Base-by-base conservation (phyloP, 1,140 invertebrate genomes). In the Pseudomyrmex sp. region DNA sequence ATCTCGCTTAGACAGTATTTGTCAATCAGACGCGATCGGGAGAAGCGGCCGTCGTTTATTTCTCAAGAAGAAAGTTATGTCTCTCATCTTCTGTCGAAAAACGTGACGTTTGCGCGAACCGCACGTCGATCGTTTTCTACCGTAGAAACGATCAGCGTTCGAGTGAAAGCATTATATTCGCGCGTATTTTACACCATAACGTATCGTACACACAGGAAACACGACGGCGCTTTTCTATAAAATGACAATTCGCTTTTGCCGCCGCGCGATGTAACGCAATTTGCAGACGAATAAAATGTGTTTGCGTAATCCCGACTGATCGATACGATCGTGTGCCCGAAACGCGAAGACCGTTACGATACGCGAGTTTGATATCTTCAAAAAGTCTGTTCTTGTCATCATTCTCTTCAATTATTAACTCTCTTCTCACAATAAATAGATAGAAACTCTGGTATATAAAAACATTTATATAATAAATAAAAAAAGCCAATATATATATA, bases 91-190 rank as follows among this genome's bases (percentile, higher is more conserved):
- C 18, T 83, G 77, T 35, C 65, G 58, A 65, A 56, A 66, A 66
- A 82, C 48, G 20, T 61, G 65, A 76, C 63, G 86, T 61, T 46
- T 69, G 68, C 72, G 70, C 5, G 5, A 35, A 87, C 77, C 85
- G 35, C 35, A 35, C 54, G 46, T 46, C 73, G 46, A 65, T 85
- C 23, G 7, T 20, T 86, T 66, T 75, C 77, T 26, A 56, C 18
- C 44, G 58, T 85, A 56, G 58, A 76, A 85, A 70, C 58, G 69
- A 83, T 85, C 63, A 69, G 20, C 58, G 44, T 48, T 48, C 50
- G 58, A 35, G 84, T 86, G 84, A 87, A 87, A 82, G 85, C 84
- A 74, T 85, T 69, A 85, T 54, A 73, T 58, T 48, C 59, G 23
- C 15, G 26, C 15, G 26, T 82, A 63, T 73, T 85, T 70, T 48